Evolutionary conservation across 2,888 invertebrate genomes (phyloP).

Genomic region (Papilio elwesi): DNA sequence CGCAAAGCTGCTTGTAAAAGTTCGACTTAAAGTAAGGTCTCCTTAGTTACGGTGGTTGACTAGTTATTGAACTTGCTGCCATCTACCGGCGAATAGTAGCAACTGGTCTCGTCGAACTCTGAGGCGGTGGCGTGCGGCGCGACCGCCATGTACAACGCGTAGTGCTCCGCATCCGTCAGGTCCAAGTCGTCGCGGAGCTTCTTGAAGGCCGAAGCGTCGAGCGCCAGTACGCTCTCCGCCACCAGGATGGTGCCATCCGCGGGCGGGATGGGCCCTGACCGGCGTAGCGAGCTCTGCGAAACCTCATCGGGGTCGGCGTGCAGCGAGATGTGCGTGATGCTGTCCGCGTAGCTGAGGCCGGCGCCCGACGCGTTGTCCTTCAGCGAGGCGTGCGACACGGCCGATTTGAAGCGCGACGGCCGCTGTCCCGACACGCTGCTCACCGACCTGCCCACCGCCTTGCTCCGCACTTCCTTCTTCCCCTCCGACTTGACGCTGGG

Average conservation of each 20-base stretch:
- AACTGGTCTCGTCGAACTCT: slow-evolving; percentile 94
- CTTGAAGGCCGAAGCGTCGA: slow-evolving; percentile 72
- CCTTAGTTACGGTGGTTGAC: neutral
- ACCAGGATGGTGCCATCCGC: slow-evolving; percentile 85
- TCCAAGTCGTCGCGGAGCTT: slow-evolving; percentile 85
- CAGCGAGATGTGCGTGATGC: slow-evolving; percentile 87
- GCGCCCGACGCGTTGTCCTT: slow-evolving; percentile 72
- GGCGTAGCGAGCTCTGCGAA: slow-evolving; percentile 61
- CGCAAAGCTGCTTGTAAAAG: too few relatives aligned
- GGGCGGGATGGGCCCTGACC: slow-evolving; percentile 70
- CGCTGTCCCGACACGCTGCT: slow-evolving; percentile 85
- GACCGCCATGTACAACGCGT: slow-evolving; percentile 93
- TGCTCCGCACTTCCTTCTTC: slow-evolving; percentile 61
- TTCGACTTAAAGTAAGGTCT: too few relatives aligned
- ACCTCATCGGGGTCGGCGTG: slow-evolving; percentile 83
- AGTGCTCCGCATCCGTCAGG: slow-evolving; percentile 94
- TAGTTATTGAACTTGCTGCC: slow-evolving; percentile 86
- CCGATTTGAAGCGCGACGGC: slow-evolving; percentile 76
- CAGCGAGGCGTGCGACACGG: slow-evolving; percentile 72
- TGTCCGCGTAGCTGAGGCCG: slow-evolving; percentile 81
- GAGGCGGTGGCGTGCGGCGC: slow-evolving; percentile 94
- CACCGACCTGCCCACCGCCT: slow-evolving; percentile 84
- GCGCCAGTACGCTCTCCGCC: slow-evolving; percentile 80
- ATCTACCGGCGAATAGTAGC: slow-evolving; percentile 92
- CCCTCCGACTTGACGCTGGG: slow-evolving; percentile 71